These are phyloP conservation scores for Anarsia innoxiella DNA, from an alignment of 2,888 invertebrate species.

Conservation along the genomic window DNA sequence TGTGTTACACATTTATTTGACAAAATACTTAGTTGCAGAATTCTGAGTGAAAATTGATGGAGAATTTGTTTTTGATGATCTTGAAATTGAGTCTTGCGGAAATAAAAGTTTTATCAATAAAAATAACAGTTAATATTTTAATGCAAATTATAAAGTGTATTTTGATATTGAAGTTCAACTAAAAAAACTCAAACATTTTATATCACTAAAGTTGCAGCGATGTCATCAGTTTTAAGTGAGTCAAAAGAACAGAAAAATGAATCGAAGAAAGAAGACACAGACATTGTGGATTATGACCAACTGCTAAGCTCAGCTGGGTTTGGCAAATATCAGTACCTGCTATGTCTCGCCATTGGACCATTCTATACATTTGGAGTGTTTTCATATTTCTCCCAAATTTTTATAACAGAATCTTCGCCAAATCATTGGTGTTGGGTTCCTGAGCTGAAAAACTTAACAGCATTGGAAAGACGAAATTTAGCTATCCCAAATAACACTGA, in stretches of 20 bases:
- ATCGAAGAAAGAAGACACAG: conserved; percentile 7
- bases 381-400: conserved; percentile 44
- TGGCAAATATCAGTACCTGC: conserved; percentile 40
- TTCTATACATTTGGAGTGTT: conserved; percentile 47
- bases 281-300: conserved; percentile 38
- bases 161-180: too few species aligned
- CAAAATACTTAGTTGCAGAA: too few species aligned
- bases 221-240: too few species aligned
- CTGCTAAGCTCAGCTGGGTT: conserved; percentile 44
- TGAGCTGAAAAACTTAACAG: conserved; percentile 41
- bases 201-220: too few species aligned
- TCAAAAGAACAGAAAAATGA: neutral
- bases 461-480: conserved; percentile 33
- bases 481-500: conserved; percentile 37
- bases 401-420: conserved; percentile 44
- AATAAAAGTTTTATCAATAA: too few species aligned
- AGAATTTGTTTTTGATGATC: too few species aligned
- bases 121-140: too few species aligned
- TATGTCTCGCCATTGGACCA: conserved; percentile 40
- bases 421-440: conserved; percentile 55
- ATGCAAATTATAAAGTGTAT: too few species aligned
- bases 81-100: too few species aligned
- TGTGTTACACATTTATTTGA: too few species aligned
- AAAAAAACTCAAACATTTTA: too few species aligned
- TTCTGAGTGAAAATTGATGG: too few species aligned